phyloP scores from a whole-genome alignment of 2,797 vertebrate genomes.

The Sebastes matsubarae region DNA sequence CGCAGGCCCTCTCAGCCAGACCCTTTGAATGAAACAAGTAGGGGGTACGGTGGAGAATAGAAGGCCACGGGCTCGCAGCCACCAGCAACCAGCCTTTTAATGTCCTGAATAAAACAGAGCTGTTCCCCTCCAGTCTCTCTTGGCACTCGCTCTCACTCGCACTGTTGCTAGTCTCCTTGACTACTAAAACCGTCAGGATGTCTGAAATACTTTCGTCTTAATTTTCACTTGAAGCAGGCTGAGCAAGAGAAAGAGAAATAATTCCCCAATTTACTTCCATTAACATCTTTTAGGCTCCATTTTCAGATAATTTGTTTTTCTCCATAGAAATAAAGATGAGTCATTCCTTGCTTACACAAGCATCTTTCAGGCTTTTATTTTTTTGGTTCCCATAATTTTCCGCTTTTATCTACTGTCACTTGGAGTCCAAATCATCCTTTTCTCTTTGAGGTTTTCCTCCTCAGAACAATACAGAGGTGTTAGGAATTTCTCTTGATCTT shows the following conservation, averaged over 20 bases:
- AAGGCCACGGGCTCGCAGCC: constrained; percentile 30
- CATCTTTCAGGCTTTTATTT: not conserved
- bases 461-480: not conserved
- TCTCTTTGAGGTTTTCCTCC: not conserved
- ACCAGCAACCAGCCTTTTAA: constrained; percentile 7
- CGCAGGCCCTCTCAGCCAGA: not conserved
- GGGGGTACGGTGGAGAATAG: constrained; percentile 12
- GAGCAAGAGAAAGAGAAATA: constrained; percentile 25
- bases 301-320: not conserved
- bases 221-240: constrained; percentile 10
- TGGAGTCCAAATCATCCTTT: not conserved
- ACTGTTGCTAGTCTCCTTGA: constrained; percentile 35
- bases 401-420: not conserved
- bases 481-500: constrained; percentile 33
- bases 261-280: not conserved
- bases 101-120: constrained; percentile 40
- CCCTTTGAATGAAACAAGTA: constrained; percentile 4
- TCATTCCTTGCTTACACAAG: not conserved
- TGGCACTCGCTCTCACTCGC: constrained; percentile 33
- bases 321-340: not conserved
- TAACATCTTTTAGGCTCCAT: not conserved
- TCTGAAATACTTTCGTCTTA: not conserved
- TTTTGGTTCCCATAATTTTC: not conserved
- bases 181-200: constrained; percentile 37
- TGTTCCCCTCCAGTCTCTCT: constrained; percentile 35